Evolutionary conservation across 2,888 invertebrate species (phyloP).

Genomic region (Sylvicola cinctus): DNA sequence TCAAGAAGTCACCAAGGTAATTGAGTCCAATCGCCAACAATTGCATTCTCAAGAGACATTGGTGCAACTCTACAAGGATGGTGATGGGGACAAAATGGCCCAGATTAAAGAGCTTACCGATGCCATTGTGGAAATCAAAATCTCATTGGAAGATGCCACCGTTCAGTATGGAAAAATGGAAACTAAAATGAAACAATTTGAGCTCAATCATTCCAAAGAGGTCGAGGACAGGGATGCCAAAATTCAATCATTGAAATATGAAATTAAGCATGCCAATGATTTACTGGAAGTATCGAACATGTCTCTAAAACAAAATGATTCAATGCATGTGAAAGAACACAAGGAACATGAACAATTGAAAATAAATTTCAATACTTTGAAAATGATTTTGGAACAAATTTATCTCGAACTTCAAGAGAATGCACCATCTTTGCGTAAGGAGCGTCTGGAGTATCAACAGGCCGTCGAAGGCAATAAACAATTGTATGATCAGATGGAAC

Average conservation of each 20-base stretch:
- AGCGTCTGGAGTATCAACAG: slow-evolving; percentile 60
- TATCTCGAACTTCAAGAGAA: slow-evolving; percentile 72
- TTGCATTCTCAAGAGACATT: slow-evolving; percentile 68
- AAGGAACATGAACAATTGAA: slow-evolving; percentile 57
- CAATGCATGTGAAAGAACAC: slow-evolving; percentile 56
- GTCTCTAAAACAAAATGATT: slow-evolving; percentile 81
- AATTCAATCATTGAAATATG: slow-evolving; percentile 49
- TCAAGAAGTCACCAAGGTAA: slow-evolving; percentile 41
- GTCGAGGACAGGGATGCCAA: slow-evolving; percentile 45
- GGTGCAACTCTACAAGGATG: slow-evolving; percentile 62
- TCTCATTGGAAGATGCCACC: slow-evolving; percentile 53
- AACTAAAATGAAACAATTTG: slow-evolving; percentile 41
- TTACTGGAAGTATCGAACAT: slow-evolving; percentile 55
- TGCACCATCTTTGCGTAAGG: slow-evolving; percentile 66
- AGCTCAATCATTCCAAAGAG: slow-evolving; percentile 41
- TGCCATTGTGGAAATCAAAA: slow-evolving; percentile 55
- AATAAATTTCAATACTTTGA: slow-evolving; percentile 62
- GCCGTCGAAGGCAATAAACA: slow-evolving; percentile 50
- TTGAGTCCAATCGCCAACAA: slow-evolving; percentile 61
- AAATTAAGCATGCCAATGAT: slow-evolving; percentile 68
- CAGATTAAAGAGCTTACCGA: slow-evolving; percentile 59
- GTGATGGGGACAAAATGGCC: slow-evolving; percentile 54
- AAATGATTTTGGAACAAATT: slow-evolving; percentile 62
- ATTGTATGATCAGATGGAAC: slow-evolving; percentile 48
- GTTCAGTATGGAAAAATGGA: slow-evolving; percentile 65